phyloP scores from a whole-genome alignment of 2,888 invertebrate genomes.

The Linyphia triangularis region DNA sequence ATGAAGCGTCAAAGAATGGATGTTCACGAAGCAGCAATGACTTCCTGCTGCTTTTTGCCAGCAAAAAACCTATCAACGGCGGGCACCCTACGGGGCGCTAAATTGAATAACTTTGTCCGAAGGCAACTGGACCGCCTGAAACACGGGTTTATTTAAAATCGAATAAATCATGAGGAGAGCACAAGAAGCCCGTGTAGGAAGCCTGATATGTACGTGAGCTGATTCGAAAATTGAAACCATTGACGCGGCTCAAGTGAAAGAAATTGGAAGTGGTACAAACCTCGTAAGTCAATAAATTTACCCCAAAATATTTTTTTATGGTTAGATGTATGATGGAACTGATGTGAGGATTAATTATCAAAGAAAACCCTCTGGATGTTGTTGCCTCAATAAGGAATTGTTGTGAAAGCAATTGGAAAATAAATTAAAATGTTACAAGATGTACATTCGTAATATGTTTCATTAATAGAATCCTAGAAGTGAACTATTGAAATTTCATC shows the following conservation, averaged over 20 bases:
- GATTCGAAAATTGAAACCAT: slow-evolving; percentile 9
- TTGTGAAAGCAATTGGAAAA: background rate
- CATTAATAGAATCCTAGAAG: no score
- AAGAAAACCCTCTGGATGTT: background rate
- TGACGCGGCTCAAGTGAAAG: background rate
- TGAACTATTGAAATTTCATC: no score
- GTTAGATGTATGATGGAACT: background rate
- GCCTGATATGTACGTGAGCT: slow-evolving; percentile 18
- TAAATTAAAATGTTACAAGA: no score
- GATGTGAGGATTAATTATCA: slow-evolving; percentile 6
- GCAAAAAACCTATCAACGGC: slow-evolving; percentile 50
- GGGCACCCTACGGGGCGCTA: slow-evolving; percentile 57
- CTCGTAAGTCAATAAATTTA: slow-evolving; percentile 23
- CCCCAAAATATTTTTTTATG: background rate
- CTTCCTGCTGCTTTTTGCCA: slow-evolving; percentile 31
- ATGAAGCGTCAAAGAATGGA: slow-evolving; percentile 5
- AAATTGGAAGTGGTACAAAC: slow-evolving; percentile 14
- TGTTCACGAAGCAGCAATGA: no score
- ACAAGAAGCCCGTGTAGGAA: slow-evolving; percentile 28
- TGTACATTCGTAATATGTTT: no score
- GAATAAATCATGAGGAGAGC: slow-evolving; percentile 58
- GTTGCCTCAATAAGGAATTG: background rate
- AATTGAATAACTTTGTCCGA: slow-evolving; percentile 68
- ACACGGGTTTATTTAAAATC: slow-evolving; percentile 71
- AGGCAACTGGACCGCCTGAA: slow-evolving; percentile 23